Conservation (phyloP, 2,888 invertebrate species). For the Schizotus pectinicornis region DNA sequence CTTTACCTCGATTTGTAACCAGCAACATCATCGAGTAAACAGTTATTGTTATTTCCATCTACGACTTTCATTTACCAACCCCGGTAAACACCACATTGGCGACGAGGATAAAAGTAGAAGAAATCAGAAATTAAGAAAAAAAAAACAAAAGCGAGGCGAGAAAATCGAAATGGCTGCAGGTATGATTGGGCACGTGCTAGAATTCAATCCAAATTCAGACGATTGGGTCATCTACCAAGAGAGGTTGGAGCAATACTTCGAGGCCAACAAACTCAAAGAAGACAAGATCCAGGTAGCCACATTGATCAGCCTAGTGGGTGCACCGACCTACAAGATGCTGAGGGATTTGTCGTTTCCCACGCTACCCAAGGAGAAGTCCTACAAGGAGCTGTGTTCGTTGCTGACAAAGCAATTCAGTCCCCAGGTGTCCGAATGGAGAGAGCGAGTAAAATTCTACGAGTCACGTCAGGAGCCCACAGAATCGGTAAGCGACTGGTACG, state of each 20-base stretch:
- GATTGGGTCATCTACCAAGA: neutral
- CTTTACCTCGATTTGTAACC: no score
- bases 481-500: constrained; percentile 22
- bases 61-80: no score
- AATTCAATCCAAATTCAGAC: neutral
- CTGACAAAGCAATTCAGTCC: constrained; percentile 21
- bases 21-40: no score
- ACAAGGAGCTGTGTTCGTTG: constrained; percentile 22
- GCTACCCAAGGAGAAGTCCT: constrained; percentile 5
- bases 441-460: constrained; percentile 28
- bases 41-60: no score
- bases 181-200: no score
- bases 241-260: neutral
- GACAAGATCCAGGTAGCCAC: neutral
- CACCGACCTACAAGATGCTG: neutral
- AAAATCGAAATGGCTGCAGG: no score
- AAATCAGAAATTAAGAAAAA: no score
- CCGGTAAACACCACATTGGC: no score
- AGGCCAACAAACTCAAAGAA: neutral
- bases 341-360: neutral
- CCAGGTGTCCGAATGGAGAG: constrained; percentile 21
- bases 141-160: no score
- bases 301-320: neutral
- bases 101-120: no score
- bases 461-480: constrained; percentile 16